These are phyloP conservation scores for Adelphocoris suturalis DNA, from an alignment of 2,888 invertebrate species.

Conservation along the genomic window DNA sequence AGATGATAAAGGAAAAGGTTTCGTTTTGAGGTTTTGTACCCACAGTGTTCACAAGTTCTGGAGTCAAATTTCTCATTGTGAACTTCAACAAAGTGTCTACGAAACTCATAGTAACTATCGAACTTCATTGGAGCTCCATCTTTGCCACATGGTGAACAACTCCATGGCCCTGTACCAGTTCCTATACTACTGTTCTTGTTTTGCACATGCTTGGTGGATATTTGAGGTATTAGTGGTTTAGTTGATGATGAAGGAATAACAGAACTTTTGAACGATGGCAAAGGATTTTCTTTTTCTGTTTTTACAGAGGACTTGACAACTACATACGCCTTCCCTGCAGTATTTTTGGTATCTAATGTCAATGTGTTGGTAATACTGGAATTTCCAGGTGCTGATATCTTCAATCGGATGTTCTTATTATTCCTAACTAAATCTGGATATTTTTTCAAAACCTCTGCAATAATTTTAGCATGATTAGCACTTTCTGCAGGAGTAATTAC, in stretches of 20 bases:
- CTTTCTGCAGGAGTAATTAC: conserved; percentile 67
- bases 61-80: conserved; percentile 89
- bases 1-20: conserved; percentile 89
- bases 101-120: conserved; percentile 84
- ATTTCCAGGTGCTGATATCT: conserved; percentile 82
- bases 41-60: conserved; percentile 91
- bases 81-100: conserved; percentile 88
- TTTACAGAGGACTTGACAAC: conserved; percentile 78
- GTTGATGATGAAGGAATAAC: background rate
- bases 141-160: conserved; percentile 87
- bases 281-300: conserved; percentile 71
- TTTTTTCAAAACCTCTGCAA: conserved; percentile 89
- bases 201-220: background rate
- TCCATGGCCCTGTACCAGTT: conserved; percentile 81
- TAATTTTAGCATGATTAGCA: conserved; percentile 89
- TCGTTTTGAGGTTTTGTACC: conserved; percentile 86
- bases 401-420: conserved; percentile 91
- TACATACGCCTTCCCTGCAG: conserved; percentile 78
- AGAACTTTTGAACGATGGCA: conserved; percentile 73
- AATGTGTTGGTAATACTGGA: conserved; percentile 62
- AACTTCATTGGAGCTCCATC: conserved; percentile 84
- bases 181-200: background rate
- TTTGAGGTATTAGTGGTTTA: background rate
- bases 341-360: conserved; percentile 72
- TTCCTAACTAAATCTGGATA: conserved; percentile 92